Conservation (phyloP, 2,797 vertebrate genomes). For the Anguilla megastoma region DNA sequence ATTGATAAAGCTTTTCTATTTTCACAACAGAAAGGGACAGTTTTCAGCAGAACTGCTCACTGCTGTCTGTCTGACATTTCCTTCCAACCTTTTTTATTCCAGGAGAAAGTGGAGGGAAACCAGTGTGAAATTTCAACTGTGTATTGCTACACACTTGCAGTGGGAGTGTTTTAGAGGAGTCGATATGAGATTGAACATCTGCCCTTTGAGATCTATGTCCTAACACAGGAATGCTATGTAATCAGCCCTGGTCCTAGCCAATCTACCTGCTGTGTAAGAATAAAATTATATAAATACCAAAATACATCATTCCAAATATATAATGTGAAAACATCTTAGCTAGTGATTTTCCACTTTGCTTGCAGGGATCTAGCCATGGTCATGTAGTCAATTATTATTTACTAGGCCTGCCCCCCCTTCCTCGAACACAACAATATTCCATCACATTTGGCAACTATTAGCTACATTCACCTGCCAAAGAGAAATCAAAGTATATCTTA, state of each 20-base stretch:
- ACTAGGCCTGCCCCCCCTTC: no score
- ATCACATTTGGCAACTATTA: no score
- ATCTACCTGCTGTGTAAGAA: background rate
- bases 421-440: no score
- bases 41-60: conserved; percentile 3
- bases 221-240: background rate
- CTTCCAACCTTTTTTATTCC: background rate
- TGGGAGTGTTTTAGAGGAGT: background rate
- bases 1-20: conserved; percentile 7
- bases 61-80: background rate
- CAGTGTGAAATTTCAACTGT: background rate
- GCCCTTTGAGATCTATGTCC: background rate
- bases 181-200: background rate
- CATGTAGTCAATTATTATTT: no score
- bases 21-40: conserved; percentile 1
- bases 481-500: no score
- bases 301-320: background rate
- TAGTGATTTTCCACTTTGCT: background rate
- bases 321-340: background rate
- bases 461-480: no score
- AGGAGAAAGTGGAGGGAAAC: background rate
- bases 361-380: background rate
- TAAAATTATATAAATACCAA: no score
- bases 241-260: background rate
- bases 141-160: background rate